A percentile compares a stretch with the other conserved stretches of the same genome.
These are phyloP conservation scores for Ceratoteleas bidentatus DNA, from an alignment of 1,140 invertebrate genomes.

Conservation along the genomic window DNA sequence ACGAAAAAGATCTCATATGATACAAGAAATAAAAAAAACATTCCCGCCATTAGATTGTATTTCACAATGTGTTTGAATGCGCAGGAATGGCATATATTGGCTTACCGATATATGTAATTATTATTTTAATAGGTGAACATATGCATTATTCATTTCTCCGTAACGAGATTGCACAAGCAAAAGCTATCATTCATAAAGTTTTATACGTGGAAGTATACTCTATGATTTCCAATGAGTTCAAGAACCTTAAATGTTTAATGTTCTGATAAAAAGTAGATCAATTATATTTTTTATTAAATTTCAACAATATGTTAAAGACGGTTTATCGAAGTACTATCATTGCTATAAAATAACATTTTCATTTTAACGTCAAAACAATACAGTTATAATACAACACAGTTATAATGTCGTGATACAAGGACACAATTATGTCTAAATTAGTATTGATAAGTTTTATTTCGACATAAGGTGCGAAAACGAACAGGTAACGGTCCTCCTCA, in stretches of 20 bases:
- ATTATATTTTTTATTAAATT: too few relatives aligned
- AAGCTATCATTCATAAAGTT: slow-evolving; percentile 30
- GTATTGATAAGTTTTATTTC: too few relatives aligned
- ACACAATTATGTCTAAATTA: too few relatives aligned
- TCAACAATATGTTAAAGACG: too few relatives aligned
- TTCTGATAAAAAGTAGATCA: too few relatives aligned
- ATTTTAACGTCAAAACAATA: too few relatives aligned
- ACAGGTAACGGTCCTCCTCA: too few relatives aligned
- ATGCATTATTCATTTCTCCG: slow-evolving; percentile 19
- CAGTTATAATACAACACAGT: too few relatives aligned
- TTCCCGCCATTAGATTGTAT: not conserved
- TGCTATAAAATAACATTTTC: too few relatives aligned
- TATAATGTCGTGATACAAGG: too few relatives aligned
- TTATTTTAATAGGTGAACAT: slow-evolving; percentile 20
- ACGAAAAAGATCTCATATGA: not conserved
- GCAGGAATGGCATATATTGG: slow-evolving; percentile 3
- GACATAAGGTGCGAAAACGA: too few relatives aligned
- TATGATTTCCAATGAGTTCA: slow-evolving; percentile 13
- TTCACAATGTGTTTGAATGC: slow-evolving; percentile 1
- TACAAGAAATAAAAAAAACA: slow-evolving; percentile 6
- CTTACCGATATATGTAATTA: slow-evolving; percentile 14
- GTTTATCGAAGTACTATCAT: not conserved
- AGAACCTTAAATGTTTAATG: not conserved
- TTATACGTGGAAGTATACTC: slow-evolving; percentile 14
- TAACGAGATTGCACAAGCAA: slow-evolving; percentile 23